Base-by-base conservation (phyloP, 2,888 invertebrate species). In the Cheiracanthium punctorium region DNA sequence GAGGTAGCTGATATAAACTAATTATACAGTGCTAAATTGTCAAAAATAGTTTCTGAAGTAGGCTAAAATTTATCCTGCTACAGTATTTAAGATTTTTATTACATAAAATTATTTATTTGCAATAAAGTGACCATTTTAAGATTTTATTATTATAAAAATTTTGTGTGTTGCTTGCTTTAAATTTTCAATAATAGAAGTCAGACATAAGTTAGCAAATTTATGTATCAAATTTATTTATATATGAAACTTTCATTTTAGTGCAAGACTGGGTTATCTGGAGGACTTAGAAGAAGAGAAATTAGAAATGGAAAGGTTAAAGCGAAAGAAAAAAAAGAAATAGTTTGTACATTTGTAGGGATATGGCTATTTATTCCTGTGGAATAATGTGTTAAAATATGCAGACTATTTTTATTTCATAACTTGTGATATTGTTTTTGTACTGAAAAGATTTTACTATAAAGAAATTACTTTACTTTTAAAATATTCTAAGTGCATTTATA, bases 271-370 rank as follows among this genome's bases (percentile, higher is more conserved):
- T 88, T 94, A 96, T 88, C 94, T 96, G 94, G 98, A 98, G 93
- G 98, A 98, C 93, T 93, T 97, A 89, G 97, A 97, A 92, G 98
- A 98, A 86, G 97, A 92, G 97, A 97, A 91, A 95, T 94, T 90
- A 93, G 92, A 90, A 94, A 94, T 91, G 17, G 71, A 32, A 12
- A 41, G 41, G 28, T 73, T 74, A 71, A 76, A 80, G 32, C 74
- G 58, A 64, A 32, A 37, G 33, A 79, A 70, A 48, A 5, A 12
- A 30, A 84, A 80, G 58, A 74, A 82, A 70, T 80, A 87, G 73
- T 48, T n/a, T n/a, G 29, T 79, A 33, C 8, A 52, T 1, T 37
- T 37, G 37, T 37, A 10, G 4, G 37, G 7, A 37, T 37, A 37
- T 37, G 4, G 4, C 43, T 69, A 24, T 48, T 69, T 77, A 76